Evolutionary conservation across 2,888 invertebrate genomes (phyloP).

Genomic region (Drosophila pseudotalamancana): DNA sequence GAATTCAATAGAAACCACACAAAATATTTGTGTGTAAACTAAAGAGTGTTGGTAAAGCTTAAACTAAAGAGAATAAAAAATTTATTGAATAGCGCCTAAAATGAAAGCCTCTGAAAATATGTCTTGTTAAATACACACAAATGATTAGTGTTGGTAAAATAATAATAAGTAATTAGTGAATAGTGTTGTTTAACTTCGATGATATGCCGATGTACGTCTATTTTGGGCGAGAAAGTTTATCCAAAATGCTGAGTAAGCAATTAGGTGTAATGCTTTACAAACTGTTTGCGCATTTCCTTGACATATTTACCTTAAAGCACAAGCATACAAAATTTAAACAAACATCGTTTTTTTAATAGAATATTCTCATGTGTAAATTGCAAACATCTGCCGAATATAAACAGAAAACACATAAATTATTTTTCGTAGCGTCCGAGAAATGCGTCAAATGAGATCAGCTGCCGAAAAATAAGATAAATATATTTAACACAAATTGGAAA

Average conservation of each 20-base stretch:
- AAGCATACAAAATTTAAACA: slow-evolving; percentile 20
- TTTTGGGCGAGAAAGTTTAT: neutral
- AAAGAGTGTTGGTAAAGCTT: neutral
- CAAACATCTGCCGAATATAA: slow-evolving; percentile 69
- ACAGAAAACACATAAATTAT: slow-evolving; percentile 47
- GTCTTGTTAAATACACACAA: too few species aligned
- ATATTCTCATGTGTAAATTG: slow-evolving; percentile 34
- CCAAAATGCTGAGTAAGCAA: neutral
- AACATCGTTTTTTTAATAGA: slow-evolving; percentile 9
- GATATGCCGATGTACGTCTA: neutral
- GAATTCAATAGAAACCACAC: too few species aligned
- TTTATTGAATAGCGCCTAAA: too few species aligned
- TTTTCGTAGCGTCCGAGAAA: slow-evolving; percentile 17
- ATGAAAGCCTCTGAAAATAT: too few species aligned
- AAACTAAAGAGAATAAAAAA: too few species aligned
- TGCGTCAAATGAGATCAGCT: slow-evolving; percentile 69
- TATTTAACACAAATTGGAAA: slow-evolving; percentile 21
- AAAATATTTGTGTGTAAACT: too few species aligned
- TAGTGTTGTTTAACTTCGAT: neutral
- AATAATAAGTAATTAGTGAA: too few species aligned
- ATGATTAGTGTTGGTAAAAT: too few species aligned
- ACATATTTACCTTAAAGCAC: slow-evolving; percentile 62
- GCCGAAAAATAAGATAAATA: slow-evolving; percentile 36
- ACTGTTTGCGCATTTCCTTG: slow-evolving; percentile 61
- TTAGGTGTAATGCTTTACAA: neutral